Base-by-base conservation (phyloP, 1,140 invertebrate species). In the Oryctes rhinoceros region DNA sequence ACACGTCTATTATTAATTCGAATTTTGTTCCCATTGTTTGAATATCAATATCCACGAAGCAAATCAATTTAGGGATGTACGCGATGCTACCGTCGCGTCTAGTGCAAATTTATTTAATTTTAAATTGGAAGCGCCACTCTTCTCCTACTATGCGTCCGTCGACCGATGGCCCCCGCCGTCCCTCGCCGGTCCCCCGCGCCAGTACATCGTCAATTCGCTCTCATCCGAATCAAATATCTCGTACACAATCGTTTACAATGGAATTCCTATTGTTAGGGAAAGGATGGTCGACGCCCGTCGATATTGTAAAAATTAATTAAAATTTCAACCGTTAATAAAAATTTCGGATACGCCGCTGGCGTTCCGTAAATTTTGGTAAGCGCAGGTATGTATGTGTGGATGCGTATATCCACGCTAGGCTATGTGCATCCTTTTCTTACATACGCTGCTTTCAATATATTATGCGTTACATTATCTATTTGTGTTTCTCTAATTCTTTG, bases 261-360 rank as follows among this genome's bases (percentile, higher is more conserved):
- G 53, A 59, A 59, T 59, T 59, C 15, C 15, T 18, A 59, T 59
- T 59, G 53, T 59, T 59, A 18, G 18, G 53, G 13, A 18, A n/a
- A 18, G 20, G 53, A 18, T 18, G 18, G 18, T 59, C 15, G 53
- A 15, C 53, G 15, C 15, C 18, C 18, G 53, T 18, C 53, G 53
- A 59, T 59, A 59, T 59, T 59, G 53, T 59, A 59, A 59, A 59
- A 59, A 59, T 59, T 59, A 59, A 59, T 59, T 59, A 59, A 59
- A 59, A 4, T 59, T 59, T 59, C 15, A 59, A 18, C 53, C 1
- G 53, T 59, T 20, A 59, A 59, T 59, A 59, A 59, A 59, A 59
- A 59, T 59, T 59, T 59, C 53, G 13, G 53, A 59, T 15, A 59
- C n/a, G 15, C 5, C 53, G 18, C 53, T n/a, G 2, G 5, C 5